phyloP scores from a whole-genome alignment of 1,140 invertebrate species.

The Brachionus koreanus region DNA sequence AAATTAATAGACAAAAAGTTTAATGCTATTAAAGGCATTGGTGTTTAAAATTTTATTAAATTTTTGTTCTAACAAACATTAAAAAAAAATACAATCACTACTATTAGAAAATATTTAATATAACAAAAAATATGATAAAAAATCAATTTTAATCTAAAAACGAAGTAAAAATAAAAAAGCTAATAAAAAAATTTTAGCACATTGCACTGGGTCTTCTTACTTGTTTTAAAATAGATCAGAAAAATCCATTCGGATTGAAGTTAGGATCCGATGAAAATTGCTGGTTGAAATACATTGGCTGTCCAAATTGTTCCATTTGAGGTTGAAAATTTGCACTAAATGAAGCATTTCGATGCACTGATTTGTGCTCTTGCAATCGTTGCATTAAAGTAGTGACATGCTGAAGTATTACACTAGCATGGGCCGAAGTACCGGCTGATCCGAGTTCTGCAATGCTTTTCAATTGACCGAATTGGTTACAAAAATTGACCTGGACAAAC shows the following conservation, averaged over 20 bases:
- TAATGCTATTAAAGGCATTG: too few species aligned
- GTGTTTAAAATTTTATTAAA: too few species aligned
- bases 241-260: not conserved
- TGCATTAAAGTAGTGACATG: constrained; percentile 27
- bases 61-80: too few species aligned
- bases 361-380: constrained; percentile 31
- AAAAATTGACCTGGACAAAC: constrained; percentile 21
- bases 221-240: not conserved
- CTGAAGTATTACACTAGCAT: not conserved
- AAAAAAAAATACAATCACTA: too few species aligned
- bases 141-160: too few species aligned
- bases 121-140: too few species aligned
- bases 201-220: not conserved
- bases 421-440: not conserved
- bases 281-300: not conserved
- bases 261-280: not conserved
- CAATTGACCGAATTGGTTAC: constrained; percentile 10
- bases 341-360: not conserved
- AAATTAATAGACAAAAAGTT: too few species aligned
- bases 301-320: not conserved
- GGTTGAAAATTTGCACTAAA: not conserved
- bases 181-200: not conserved
- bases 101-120: too few species aligned
- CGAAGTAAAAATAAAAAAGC: too few species aligned
- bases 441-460: constrained; percentile 4